Evolutionary conservation across 2,888 invertebrate species (phyloP).

Genomic region (Gortyna flavago): DNA sequence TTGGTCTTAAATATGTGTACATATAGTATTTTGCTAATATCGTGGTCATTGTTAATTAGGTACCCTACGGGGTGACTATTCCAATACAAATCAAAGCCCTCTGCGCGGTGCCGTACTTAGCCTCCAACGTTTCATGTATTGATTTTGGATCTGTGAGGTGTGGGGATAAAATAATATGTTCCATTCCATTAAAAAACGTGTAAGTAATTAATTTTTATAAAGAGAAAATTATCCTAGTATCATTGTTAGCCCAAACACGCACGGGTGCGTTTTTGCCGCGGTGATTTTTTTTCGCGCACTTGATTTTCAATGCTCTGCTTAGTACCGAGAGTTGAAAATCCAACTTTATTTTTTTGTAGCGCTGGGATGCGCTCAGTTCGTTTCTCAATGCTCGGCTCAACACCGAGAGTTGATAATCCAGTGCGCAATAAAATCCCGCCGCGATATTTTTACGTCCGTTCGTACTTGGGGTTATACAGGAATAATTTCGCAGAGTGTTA

Average conservation of each 20-base stretch:
- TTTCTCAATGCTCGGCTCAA: background rate
- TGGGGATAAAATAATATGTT: slow-evolving; percentile 89
- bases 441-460: background rate
- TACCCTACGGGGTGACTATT: slow-evolving; percentile 90
- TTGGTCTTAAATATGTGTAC: background rate
- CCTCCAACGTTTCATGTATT: slow-evolving; percentile 81
- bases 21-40: background rate
- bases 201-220: slow-evolving; percentile 75
- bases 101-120: slow-evolving; percentile 90
- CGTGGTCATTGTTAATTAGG: slow-evolving; percentile 74
- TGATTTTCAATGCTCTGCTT: background rate
- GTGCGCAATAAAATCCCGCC: background rate
- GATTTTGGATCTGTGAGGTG: slow-evolving; percentile 90
- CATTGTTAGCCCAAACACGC: background rate
- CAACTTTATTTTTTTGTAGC: background rate
- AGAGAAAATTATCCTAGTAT: background rate
- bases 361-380: background rate
- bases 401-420: background rate
- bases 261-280: background rate
- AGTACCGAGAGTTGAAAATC: background rate
- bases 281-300: background rate
- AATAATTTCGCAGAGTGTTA: background rate
- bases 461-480: background rate
- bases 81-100: slow-evolving; percentile 89
- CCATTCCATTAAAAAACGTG: slow-evolving; percentile 90